Percentiles rank a stretch among this genome's conserved stretches.
Conservation (phyloP, 2,797 vertebrate genomes). For the Euphonia xanthogaster region DNA sequence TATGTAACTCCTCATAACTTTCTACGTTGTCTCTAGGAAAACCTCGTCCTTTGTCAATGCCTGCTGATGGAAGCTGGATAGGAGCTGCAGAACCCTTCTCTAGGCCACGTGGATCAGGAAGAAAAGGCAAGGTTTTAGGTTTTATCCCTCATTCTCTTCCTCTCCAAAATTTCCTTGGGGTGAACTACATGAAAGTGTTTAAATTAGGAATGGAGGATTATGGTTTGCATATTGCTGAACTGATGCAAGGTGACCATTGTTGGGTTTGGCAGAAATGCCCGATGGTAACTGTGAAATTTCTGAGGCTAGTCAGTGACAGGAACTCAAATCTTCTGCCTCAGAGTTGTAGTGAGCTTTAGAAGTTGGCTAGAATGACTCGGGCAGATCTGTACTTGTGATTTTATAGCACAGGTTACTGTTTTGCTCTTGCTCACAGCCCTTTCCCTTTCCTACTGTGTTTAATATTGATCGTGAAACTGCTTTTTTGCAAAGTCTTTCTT, state of each 20-base stretch:
- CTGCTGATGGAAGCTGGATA: slow-evolving; percentile 84
- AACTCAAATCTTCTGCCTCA: neutral
- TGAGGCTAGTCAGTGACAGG: neutral
- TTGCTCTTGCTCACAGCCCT: neutral
- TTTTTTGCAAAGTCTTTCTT: neutral
- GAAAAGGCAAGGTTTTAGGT: slow-evolving; percentile 80
- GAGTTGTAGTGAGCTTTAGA: neutral
- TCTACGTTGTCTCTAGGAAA: slow-evolving; percentile 77
- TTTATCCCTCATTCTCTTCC: neutral
- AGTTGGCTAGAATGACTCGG: neutral
- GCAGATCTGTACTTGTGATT: neutral
- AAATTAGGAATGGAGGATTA: neutral
- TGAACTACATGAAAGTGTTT: neutral
- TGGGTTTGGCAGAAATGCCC: neutral
- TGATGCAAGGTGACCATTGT: neutral
- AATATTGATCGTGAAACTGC: neutral
- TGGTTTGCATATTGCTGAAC: neutral
- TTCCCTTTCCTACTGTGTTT: neutral
- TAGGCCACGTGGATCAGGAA: slow-evolving; percentile 78
- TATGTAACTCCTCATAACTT: neutral
- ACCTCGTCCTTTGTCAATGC: slow-evolving; percentile 94
- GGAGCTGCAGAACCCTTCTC: slow-evolving; percentile 79
- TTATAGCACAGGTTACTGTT: neutral
- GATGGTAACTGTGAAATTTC: neutral
- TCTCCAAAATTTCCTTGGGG: neutral